These are phyloP conservation scores for Pollenia angustigena DNA, from an alignment of 2,888 invertebrate genomes.

Conservation along the genomic window DNA sequence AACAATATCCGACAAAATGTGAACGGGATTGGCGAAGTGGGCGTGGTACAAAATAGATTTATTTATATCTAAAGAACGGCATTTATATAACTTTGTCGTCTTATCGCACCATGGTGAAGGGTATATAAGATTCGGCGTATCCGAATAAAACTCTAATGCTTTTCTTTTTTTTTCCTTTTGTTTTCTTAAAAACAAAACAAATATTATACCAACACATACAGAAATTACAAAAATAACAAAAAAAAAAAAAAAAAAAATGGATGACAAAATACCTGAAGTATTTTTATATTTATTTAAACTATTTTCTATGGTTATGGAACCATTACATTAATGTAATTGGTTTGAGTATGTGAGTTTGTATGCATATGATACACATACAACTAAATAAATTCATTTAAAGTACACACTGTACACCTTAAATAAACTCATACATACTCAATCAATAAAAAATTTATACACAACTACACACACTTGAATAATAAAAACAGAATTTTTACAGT, in stretches of 20 bases:
- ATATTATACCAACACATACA: neutral
- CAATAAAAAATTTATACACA: conserved; percentile 8
- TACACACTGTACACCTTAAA: no score
- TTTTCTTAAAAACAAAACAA: neutral
- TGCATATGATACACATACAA: neutral
- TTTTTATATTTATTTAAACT: conserved; percentile 7
- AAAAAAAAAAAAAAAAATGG: no score
- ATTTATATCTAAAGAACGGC: no score
- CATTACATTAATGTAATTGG: neutral
- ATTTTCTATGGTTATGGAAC: neutral
- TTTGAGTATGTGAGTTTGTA: neutral
- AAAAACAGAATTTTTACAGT: conserved; percentile 27
- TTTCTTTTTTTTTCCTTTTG: conserved; percentile 3
- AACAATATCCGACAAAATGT: no score
- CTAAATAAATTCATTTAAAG: no score
- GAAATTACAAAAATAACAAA: conserved; percentile 15
- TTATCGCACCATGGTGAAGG: no score
- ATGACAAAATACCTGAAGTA: conserved; percentile 1
- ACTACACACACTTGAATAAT: conserved; percentile 13
- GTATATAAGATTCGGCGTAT: no score
- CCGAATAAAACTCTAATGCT: no score
- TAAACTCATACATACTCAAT: neutral
- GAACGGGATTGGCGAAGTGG: no score
- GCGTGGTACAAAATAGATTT: no score
- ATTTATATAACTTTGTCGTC: no score